Evolutionary conservation across 2,888 invertebrate species (phyloP), one percentile per base, ranked within the genome.

Genomic region (Plebejus argus): DNA sequence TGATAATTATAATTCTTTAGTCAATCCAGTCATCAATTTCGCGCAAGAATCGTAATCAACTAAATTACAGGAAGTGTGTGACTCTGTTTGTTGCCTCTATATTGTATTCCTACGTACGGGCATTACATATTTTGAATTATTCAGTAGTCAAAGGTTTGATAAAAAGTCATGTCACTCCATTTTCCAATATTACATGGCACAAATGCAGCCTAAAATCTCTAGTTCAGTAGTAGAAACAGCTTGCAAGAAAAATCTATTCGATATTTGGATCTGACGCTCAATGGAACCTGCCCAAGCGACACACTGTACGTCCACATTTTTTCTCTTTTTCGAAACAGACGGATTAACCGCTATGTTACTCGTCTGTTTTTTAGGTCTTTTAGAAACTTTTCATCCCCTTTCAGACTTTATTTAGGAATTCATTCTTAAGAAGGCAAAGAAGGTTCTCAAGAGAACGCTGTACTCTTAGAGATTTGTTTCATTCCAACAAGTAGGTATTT

Each of bases 261-360:
- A 33, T 18, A 15, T 66, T 28, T 66, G 61, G 15, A 15, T 15
- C 28, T 66, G 66, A 66, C 28, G 66, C 28, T 66, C 66, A 28
- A 28, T 66, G 28, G 5, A 33, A 66, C 66, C 66, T 28, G 28
- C 66, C 66, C 66, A 66, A 66, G 66, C 33, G 66, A 66, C 15
- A 66, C 28, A 15, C 28, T 66, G 66, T 66, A 33, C 15, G 66
- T 66, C 28, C 23, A 61, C 61, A 33, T 66, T 28, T 66, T 28
- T 66, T 66, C 28, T 33, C 28, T 66, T 66, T 66, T 66, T 66
- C 33, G 66, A 33, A 28, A 66, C 66, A 18, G 66, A 28, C 66
- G 66, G 28, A 66, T 66, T 66, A 66, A 66, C 66, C 66, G 66
- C 66, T 28, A 33, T 28, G 66, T 66, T 66, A 33, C 10, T 33